These are phyloP conservation scores for Engystomops pustulosus DNA, from an alignment of 2,113 vertebrate genomes.

Conservation along the genomic window DNA sequence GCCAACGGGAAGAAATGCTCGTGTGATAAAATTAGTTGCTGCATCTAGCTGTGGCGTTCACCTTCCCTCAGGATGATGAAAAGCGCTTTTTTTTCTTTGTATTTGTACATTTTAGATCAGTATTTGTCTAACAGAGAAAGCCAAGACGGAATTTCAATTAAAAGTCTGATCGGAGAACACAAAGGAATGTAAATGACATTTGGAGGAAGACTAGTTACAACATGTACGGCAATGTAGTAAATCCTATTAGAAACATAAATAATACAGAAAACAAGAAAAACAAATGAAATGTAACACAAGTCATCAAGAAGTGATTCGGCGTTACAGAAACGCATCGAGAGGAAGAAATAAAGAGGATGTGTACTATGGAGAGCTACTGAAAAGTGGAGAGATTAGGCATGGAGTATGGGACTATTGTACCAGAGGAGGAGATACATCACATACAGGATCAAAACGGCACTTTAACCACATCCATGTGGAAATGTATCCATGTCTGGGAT, in stretches of 20 bases:
- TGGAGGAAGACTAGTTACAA: slow-evolving; percentile 28
- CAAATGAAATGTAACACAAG: not conserved
- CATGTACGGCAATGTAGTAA: not conserved
- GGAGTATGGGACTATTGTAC: not conserved
- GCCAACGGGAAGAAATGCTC: slow-evolving; percentile 17
- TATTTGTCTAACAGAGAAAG: slow-evolving; percentile 42
- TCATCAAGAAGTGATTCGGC: not conserved
- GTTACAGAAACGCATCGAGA: not conserved
- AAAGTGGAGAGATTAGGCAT: too few relatives aligned
- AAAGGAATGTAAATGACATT: slow-evolving; percentile 43
- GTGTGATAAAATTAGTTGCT: slow-evolving; percentile 25
- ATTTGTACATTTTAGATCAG: slow-evolving; percentile 44
- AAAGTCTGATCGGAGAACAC: slow-evolving; percentile 30
- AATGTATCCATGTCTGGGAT: too few relatives aligned
- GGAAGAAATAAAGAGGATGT: not conserved
- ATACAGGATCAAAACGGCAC: too few relatives aligned
- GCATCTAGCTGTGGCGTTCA: slow-evolving; percentile 11
- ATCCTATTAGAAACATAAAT: slow-evolving; percentile 1
- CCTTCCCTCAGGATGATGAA: slow-evolving; percentile 48
- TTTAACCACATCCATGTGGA: too few relatives aligned
- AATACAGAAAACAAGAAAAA: not conserved
- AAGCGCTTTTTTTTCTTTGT: slow-evolving; percentile 30
- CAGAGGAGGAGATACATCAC: too few relatives aligned
- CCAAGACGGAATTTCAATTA: slow-evolving; percentile 38
- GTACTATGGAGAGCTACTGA: not conserved